Conservation (phyloP, 2,888 invertebrate genomes). For the Trissoscelio sp. region DNA sequence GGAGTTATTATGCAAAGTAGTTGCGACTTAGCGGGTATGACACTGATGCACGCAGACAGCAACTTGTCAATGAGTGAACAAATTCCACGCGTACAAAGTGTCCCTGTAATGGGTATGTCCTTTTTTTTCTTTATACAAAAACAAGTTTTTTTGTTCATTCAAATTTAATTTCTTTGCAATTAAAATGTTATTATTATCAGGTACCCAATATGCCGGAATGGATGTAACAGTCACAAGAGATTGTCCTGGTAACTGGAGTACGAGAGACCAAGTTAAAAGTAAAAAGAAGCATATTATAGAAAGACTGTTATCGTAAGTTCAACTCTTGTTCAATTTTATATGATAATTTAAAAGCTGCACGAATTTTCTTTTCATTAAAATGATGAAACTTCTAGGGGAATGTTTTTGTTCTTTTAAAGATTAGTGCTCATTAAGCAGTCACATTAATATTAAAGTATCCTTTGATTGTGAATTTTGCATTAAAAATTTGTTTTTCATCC, state of each 20-base stretch:
- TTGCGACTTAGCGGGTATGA: conserved; percentile 80
- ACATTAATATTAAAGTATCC: too few species aligned
- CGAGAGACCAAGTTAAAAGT: conserved; percentile 78
- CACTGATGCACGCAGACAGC: conserved; percentile 83
- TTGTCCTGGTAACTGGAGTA: conserved; percentile 78
- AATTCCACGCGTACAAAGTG: conserved; percentile 81
- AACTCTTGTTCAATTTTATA: conserved; percentile 10
- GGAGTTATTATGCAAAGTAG: conserved; percentile 79
- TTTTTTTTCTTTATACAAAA: too few species aligned
- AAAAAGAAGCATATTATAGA: conserved; percentile 79
- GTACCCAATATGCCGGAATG: conserved; percentile 68
- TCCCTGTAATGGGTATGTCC: conserved; percentile 76
- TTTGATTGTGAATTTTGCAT: too few species aligned
- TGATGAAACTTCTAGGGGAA: too few species aligned
- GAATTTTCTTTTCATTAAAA: too few species aligned
- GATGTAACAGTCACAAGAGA: conserved; percentile 74
- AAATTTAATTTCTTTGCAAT: neutral
- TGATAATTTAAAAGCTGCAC: neutral
- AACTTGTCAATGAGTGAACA: conserved; percentile 80
- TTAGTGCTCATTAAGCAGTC: too few species aligned
- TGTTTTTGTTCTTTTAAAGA: too few species aligned
- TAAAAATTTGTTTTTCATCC: too few species aligned
- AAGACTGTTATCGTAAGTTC: conserved; percentile 77
- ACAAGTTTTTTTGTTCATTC: too few species aligned
- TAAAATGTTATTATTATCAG: too few species aligned